Evolutionary conservation across 35 echinoderm and acorn worm genomes (phyloP), one percentile per base, ranked within the genome.

Genomic region (Stichopus chloronotus): DNA sequence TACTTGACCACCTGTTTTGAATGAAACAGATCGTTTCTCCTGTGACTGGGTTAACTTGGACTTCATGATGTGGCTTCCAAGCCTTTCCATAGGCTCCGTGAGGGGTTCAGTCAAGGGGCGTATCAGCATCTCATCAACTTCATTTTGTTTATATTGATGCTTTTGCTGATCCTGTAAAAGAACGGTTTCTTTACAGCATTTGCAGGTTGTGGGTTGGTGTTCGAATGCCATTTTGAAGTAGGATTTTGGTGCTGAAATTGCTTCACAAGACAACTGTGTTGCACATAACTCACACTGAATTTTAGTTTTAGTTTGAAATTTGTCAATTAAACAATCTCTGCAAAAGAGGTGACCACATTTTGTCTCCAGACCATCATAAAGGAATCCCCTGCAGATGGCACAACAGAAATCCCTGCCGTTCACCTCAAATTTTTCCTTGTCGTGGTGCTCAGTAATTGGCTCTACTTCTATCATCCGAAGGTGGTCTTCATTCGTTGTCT

Each of bases 261-360:
- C 30, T 43, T 43, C 30, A 43, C 30, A 43, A 43, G 30, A 43
- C 30, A 43, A 43, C 30, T 43, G 19, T 12, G 72, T 76, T 76
- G 72, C 72, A 76, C 72, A 76, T 76, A 17, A 76, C 3, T 76
- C 72, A 76, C 72, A 76, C 25, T 17, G 19, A 24, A 76, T 76
- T 76, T 76, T 76, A 76, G 8, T 76, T 76, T 76, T 76, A 76
- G 72, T 17, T 76, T 76, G 19, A 76, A 76, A 76, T 76, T 76
- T 76, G 10, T 76, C 72, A 76, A 76, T 76, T 76, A 76, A 8
- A 17, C 72, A 11, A 76, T 76, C 72, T 24, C 72, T 5, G 16
- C 72, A 76, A 76, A 17, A 17, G 0, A 76, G 8, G 14, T 76
- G 9, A 76, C 72, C 72, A 76, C 72, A 76, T 76, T 8, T 17